A percentile compares a stretch with the other conserved stretches of the same genome.
phyloP scores from a whole-genome alignment of 1,140 invertebrate species.

The Cydia amplana region DNA sequence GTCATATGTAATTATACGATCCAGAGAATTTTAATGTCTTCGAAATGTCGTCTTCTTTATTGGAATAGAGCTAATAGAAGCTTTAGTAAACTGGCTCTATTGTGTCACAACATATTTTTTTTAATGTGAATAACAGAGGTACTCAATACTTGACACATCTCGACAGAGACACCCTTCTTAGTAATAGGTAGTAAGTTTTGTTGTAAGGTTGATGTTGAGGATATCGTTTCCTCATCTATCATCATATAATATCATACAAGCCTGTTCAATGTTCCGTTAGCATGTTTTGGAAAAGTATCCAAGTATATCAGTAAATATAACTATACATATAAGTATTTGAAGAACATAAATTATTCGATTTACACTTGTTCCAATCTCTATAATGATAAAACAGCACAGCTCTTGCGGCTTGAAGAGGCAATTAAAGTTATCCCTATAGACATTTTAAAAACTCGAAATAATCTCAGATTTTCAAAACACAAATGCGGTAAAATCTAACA shows the following conservation, averaged over 20 bases:
- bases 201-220: background rate
- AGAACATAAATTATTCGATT: no score
- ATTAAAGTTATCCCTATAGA: background rate
- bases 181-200: background rate
- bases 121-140: conserved; percentile 46
- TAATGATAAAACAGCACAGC: no score
- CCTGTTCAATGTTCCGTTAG: no score
- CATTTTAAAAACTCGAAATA: background rate
- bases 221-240: background rate
- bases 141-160: background rate
- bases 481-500: conserved; percentile 1
- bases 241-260: no score
- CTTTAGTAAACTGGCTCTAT: conserved; percentile 67
- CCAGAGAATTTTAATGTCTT: conserved; percentile 74
- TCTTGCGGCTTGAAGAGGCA: no score
- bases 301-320: no score
- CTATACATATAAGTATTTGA: no score
- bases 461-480: background rate
- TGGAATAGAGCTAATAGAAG: conserved; percentile 61
- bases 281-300: no score
- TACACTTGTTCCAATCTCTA: no score
- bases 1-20: conserved; percentile 77
- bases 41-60: conserved; percentile 74
- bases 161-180: background rate
- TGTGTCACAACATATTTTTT: conserved; percentile 65